Evolutionary conservation across 92 coral and sea anemone species (phyloP).

Genomic region (Parazoanthus darwini): DNA sequence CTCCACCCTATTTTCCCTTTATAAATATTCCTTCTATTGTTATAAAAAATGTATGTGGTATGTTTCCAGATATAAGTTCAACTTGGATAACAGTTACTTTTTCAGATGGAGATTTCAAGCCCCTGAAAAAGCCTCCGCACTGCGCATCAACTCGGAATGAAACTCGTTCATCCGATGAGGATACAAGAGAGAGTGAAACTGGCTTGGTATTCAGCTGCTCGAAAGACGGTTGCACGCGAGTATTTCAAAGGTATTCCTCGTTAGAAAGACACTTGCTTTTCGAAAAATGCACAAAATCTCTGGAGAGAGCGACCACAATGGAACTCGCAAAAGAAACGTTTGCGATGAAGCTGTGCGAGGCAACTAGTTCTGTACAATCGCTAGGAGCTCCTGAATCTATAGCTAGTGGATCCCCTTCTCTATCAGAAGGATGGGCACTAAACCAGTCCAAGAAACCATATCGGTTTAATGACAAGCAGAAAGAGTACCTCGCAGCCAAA

Average conservation of each 20-base stretch:
- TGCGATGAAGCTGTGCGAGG: not conserved
- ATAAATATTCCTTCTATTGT: not conserved
- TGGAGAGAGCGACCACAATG: not conserved
- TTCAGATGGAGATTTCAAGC: slow-evolving; percentile 21
- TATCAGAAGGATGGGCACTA: slow-evolving; percentile 19
- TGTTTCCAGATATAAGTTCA: slow-evolving; percentile 15
- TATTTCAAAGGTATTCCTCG: not conserved
- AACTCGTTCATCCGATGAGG: not conserved
- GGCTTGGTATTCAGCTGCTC: not conserved
- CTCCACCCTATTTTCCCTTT: not conserved
- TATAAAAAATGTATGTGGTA: not conserved
- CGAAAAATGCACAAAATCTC: slow-evolving; percentile 16
- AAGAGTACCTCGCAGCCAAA: not conserved
- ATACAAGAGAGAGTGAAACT: not conserved
- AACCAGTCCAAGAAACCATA: not conserved
- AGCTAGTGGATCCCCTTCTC: not conserved
- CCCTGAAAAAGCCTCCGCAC: not conserved
- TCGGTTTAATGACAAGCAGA: slow-evolving; percentile 7
- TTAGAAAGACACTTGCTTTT: slow-evolving; percentile 4
- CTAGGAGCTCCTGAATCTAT: not conserved
- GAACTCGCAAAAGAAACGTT: not conserved
- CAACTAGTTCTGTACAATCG: not conserved
- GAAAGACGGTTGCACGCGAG: slow-evolving; percentile 7
- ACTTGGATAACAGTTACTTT: slow-evolving; percentile 2
- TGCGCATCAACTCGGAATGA: not conserved